A percentile compares a stretch with the other conserved stretches of the same genome.
Evolutionary conservation across 1,140 invertebrate species (phyloP).

Genomic region (Heterodera schachtii): DNA sequence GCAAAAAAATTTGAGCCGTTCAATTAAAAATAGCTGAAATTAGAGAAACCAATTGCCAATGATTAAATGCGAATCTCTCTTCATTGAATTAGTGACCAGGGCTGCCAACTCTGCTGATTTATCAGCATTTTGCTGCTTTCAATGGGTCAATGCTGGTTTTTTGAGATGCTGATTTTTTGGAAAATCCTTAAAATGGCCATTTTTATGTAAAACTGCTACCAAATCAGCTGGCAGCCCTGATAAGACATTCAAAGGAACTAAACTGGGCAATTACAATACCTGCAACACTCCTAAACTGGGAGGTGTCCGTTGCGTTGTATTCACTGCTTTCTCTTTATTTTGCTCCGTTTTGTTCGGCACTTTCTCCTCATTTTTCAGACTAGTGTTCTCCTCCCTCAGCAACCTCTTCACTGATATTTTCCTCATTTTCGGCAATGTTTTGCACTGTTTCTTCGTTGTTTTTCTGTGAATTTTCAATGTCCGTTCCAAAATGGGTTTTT

Average conservation of each 20-base stretch:
- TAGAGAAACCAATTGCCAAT: not conserved
- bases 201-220: too few species aligned
- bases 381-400: too few species aligned
- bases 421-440: not conserved
- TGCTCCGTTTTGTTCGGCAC: not conserved
- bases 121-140: too few species aligned
- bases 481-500: not conserved
- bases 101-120: too few species aligned
- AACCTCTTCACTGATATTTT: not conserved
- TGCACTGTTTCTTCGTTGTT: not conserved
- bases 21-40: not conserved
- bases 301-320: not conserved
- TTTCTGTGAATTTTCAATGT: not conserved
- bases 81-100: too few species aligned
- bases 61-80: too few species aligned
- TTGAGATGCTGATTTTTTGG: too few species aligned
- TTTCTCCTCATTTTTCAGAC: not conserved
- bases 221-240: too few species aligned
- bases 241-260: too few species aligned
- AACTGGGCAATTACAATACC: not conserved
- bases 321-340: not conserved
- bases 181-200: too few species aligned
- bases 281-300: not conserved
- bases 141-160: too few species aligned
- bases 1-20: constrained; percentile 1